These are phyloP conservation scores for Electrophaes corylata DNA, from an alignment of 2,888 invertebrate species.

Conservation along the genomic window DNA sequence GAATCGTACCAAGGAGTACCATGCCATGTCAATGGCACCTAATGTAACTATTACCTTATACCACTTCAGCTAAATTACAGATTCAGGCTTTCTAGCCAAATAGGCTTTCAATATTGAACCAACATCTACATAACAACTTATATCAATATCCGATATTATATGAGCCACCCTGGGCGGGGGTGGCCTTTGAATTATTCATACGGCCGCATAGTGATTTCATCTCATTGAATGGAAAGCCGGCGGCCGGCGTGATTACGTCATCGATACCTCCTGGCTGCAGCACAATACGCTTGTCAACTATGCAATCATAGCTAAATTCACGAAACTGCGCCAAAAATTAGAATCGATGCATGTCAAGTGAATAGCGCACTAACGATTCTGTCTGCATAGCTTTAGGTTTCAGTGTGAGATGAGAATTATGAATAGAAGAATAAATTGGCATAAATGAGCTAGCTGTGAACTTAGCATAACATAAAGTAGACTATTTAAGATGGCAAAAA, in stretches of 20 bases:
- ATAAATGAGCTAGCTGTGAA: background rate
- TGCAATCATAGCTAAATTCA: constrained; percentile 42
- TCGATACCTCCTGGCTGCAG: constrained; percentile 67
- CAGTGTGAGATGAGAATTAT: constrained; percentile 9
- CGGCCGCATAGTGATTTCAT: constrained; percentile 83
- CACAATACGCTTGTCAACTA: constrained; percentile 72
- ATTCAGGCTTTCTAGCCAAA: constrained; percentile 20
- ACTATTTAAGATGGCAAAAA: too few relatives aligned
- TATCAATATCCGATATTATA: constrained; percentile 55
- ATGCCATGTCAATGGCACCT: background rate
- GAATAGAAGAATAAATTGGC: background rate
- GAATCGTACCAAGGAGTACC: background rate
- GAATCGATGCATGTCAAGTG: constrained; percentile 14
- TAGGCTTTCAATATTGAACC: constrained; percentile 24
- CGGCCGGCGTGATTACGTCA: constrained; percentile 77
- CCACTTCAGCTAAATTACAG: background rate
- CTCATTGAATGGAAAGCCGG: constrained; percentile 77
- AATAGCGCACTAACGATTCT: constrained; percentile 22
- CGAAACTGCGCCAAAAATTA: constrained; percentile 25
- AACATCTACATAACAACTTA: constrained; percentile 53
- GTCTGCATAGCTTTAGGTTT: constrained; percentile 27
- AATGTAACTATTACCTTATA: background rate
- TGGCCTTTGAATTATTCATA: constrained; percentile 81
- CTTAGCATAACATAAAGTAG: too few relatives aligned
- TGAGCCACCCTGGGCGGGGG: constrained; percentile 43